Conservation (phyloP, 2,888 invertebrate genomes). For the Chrysolina americana region DNA sequence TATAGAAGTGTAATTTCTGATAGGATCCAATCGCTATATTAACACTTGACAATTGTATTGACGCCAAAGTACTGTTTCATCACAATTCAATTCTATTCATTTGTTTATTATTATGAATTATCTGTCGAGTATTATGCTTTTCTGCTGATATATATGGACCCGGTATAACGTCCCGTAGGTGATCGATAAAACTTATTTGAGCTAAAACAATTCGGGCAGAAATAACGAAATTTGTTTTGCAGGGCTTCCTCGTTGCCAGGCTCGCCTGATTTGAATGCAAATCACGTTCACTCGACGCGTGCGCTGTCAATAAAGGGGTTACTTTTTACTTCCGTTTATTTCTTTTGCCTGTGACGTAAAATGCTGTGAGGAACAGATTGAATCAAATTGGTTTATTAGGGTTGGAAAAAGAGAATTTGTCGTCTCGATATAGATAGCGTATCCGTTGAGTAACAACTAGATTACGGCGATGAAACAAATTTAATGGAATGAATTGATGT, state of each 20-base stretch:
- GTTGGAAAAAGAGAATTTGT: background rate
- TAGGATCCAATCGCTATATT: no score
- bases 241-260: background rate
- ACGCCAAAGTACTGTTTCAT: no score
- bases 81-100: no score
- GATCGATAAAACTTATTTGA: background rate
- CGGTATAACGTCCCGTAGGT: background rate
- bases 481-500: no score
- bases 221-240: background rate
- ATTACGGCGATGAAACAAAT: no score
- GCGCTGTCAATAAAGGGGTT: background rate
- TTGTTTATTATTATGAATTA: no score
- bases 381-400: conserved; percentile 2
- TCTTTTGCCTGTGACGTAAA: background rate
- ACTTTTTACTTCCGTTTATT: background rate
- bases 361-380: conserved; percentile 9
- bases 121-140: no score
- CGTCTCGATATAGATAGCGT: background rate
- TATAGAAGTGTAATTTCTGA: no score
- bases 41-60: no score
- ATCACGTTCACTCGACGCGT: conserved; percentile 1
- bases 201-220: background rate
- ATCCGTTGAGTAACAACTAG: background rate
- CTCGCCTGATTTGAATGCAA: conserved; percentile 4
- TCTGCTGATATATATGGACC: no score